phyloP scores from a whole-genome alignment of 1,140 invertebrate species.

The Sitodiplosis mosellana region DNA sequence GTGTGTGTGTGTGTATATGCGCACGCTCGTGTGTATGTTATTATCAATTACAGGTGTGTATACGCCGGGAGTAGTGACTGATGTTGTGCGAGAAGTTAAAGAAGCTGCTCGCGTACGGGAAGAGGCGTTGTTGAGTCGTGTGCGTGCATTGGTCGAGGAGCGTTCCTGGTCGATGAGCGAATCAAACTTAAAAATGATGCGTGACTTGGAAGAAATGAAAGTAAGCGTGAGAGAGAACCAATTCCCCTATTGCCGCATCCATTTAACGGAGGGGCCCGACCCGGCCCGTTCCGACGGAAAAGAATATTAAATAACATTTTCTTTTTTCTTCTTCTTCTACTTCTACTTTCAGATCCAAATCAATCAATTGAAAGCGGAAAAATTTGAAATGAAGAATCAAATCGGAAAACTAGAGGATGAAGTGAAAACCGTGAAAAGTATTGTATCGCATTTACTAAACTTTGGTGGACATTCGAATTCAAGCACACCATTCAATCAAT shows the following conservation, averaged over 20 bases:
- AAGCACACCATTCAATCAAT: background rate
- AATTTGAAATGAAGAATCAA: constrained; percentile 20
- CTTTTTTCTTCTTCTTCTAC: background rate
- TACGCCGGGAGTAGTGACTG: constrained; percentile 51
- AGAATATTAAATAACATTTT: background rate
- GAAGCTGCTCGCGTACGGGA: constrained; percentile 51
- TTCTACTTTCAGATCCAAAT: constrained; percentile 13
- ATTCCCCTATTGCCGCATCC: background rate
- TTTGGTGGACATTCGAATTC: background rate
- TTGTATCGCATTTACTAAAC: constrained; percentile 8
- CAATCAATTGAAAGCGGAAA: constrained; percentile 17
- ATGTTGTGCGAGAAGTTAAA: constrained; percentile 53
- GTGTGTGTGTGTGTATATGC: no score
- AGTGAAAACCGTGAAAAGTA: constrained; percentile 20
- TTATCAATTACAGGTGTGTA: constrained; percentile 31
- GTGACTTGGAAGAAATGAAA: constrained; percentile 24
- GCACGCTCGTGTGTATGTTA: background rate
- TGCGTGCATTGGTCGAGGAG: constrained; percentile 39
- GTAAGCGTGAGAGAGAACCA: constrained; percentile 6
- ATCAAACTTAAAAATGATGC: constrained; percentile 23
- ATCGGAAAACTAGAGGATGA: constrained; percentile 19
- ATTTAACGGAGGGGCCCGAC: background rate
- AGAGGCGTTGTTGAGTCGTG: constrained; percentile 40
- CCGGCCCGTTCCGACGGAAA: no score
- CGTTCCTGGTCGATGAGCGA: constrained; percentile 27